Evolutionary conservation across 1,140 invertebrate genomes (phyloP).

Genomic region (Cydia pomonella): DNA sequence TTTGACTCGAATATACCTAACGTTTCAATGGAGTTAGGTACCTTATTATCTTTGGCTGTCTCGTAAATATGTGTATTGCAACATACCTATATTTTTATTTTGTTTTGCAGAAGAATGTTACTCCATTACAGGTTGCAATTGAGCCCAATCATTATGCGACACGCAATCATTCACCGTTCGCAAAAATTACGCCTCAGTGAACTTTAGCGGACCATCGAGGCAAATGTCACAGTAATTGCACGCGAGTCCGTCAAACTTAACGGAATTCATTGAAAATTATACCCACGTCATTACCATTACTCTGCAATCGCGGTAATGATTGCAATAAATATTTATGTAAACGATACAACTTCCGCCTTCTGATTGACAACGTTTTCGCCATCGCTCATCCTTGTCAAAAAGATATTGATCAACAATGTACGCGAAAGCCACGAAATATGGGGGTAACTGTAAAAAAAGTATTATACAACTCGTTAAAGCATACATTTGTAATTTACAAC

Average conservation of each 20-base stretch:
- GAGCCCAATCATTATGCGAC: background rate
- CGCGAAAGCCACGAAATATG: conserved; percentile 6
- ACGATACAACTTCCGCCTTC: conserved; percentile 13
- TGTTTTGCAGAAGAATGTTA: background rate
- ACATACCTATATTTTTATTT: background rate
- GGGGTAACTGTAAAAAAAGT: conserved; percentile 15
- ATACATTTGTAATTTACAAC: conserved; percentile 20
- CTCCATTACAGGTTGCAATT: background rate
- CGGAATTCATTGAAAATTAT: conserved; percentile 31
- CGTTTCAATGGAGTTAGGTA: background rate
- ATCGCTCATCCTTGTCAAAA: conserved; percentile 12
- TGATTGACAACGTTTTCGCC: conserved; percentile 21
- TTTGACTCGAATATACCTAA: background rate
- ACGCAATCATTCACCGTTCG: background rate
- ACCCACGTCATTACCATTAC: conserved; percentile 27
- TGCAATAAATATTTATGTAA: conserved; percentile 31
- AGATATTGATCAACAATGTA: conserved; percentile 21
- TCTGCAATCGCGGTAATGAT: conserved; percentile 17
- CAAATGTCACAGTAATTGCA: conserved; percentile 30
- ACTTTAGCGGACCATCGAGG: conserved; percentile 16
- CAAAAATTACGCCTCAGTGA: conserved; percentile 25
- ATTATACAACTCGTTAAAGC: conserved; percentile 6
- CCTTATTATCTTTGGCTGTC: background rate
- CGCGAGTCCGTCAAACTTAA: conserved; percentile 26
- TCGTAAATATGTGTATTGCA: background rate